Evolutionary conservation across 2,797 vertebrate genomes (phyloP).

Genomic region (Cheracebus regulus): DNA sequence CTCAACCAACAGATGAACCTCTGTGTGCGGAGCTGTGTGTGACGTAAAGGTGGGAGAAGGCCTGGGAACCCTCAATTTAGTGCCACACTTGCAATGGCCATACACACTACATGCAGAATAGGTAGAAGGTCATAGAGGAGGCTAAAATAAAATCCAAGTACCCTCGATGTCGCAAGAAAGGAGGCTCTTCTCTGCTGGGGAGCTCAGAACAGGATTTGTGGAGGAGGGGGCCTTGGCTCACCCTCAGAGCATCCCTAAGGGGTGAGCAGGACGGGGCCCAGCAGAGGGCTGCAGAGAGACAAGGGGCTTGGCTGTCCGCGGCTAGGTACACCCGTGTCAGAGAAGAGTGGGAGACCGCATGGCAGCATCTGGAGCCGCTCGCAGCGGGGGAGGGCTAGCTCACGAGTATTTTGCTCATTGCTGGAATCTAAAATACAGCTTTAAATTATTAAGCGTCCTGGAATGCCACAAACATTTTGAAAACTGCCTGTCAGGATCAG

Average conservation of each 20-base stretch:
- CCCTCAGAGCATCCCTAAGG: background rate
- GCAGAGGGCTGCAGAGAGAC: background rate
- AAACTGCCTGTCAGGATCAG: conserved; percentile 39
- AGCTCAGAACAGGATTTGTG: background rate
- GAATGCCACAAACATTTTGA: conserved; percentile 42
- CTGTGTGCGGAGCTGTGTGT: background rate
- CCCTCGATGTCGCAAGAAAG: background rate
- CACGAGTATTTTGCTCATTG: background rate
- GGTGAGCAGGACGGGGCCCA: background rate
- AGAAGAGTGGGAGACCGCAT: background rate
- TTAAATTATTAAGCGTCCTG: conserved; percentile 22
- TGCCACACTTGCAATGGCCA: background rate
- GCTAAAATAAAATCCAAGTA: background rate
- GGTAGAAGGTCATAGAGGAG: accelerated
- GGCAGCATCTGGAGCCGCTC: background rate
- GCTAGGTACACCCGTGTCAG: background rate
- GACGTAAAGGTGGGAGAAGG: accelerated
- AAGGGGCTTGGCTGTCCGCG: background rate
- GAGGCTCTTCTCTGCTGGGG: background rate
- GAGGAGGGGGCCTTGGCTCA: background rate
- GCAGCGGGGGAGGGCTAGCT: background rate
- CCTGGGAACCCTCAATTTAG: background rate
- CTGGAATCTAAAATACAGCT: conserved; percentile 16
- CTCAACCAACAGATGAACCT: background rate
- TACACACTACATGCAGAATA: accelerated